A percentile compares a stretch with the other conserved stretches of the same genome.
Evolutionary conservation across 53 echinoderm and acorn worm genomes (phyloP).

Genomic region (Arbacia lixula): DNA sequence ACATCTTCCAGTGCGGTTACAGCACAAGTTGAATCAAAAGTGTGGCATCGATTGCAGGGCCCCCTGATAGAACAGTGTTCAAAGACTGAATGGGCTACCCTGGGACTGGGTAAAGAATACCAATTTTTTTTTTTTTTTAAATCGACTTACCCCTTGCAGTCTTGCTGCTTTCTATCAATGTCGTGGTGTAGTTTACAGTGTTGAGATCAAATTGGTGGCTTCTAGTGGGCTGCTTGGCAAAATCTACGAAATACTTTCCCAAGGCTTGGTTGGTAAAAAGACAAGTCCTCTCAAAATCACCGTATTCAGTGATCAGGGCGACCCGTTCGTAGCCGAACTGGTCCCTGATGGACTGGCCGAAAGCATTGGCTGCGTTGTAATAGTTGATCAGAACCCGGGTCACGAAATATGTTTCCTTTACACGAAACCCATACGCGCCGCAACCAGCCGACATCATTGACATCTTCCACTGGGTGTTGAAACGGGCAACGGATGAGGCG

Average conservation of each 20-base stretch:
- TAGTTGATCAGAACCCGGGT: conserved; percentile 25
- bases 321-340: neutral
- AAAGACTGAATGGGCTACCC: too few species aligned
- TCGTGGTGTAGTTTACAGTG: too few species aligned
- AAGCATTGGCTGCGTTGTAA: neutral
- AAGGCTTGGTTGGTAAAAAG: conserved; percentile 4
- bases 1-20: too few species aligned
- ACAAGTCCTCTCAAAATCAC: neutral
- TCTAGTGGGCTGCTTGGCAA: too few species aligned
- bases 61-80: too few species aligned
- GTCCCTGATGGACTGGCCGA: neutral
- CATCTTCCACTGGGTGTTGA: conserved; percentile 34
- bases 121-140: too few species aligned
- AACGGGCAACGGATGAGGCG: conserved; percentile 15
- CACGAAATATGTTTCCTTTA: neutral
- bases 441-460: conserved; percentile 43
- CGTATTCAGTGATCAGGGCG: neutral
- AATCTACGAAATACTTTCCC: conserved; percentile 12
- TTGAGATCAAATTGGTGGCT: too few species aligned
- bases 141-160: too few species aligned
- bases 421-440: conserved; percentile 9
- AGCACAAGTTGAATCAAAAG: too few species aligned
- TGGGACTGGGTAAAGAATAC: too few species aligned
- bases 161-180: too few species aligned
- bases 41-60: too few species aligned